phyloP scores from a whole-genome alignment of 2,888 invertebrate species.

The Agrotis puta region DNA sequence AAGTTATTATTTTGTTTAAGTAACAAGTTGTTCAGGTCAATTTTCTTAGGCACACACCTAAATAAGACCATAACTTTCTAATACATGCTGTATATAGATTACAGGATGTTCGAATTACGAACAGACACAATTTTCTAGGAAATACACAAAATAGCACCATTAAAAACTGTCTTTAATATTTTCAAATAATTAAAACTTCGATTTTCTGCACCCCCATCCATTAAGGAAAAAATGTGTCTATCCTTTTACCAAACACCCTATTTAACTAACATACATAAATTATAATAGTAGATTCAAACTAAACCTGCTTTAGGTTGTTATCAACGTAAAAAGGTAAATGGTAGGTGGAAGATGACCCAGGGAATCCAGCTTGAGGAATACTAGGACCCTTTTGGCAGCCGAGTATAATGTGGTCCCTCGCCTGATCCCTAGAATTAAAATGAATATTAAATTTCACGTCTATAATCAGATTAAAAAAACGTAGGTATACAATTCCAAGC shows the following conservation, averaged over 20 bases:
- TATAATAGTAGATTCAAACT: not conserved
- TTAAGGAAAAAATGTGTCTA: not conserved
- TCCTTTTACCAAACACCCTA: not conserved
- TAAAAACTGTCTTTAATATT: no score
- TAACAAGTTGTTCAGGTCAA: no score
- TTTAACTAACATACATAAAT: not conserved
- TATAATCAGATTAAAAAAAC: conserved; percentile 21
- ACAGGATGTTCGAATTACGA: no score
- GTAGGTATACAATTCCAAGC: no score
- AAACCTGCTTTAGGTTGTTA: not conserved
- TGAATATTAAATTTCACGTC: conserved; percentile 7
- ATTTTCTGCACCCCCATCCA: not conserved
- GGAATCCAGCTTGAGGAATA: not conserved
- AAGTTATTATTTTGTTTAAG: no score
- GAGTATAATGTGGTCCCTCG: conserved; percentile 29
- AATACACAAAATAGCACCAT: no score
- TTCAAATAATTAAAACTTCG: not conserved
- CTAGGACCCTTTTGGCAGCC: conserved; percentile 14
- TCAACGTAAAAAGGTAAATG: no score
- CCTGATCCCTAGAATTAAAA: conserved; percentile 31
- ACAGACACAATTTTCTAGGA: no score
- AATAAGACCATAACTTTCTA: no score
- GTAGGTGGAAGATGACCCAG: no score
- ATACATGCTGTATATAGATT: no score
- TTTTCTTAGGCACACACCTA: no score